These are phyloP conservation scores for Drosophila equinoxialis DNA, from an alignment of 1,140 invertebrate species.

Conservation along the genomic window DNA sequence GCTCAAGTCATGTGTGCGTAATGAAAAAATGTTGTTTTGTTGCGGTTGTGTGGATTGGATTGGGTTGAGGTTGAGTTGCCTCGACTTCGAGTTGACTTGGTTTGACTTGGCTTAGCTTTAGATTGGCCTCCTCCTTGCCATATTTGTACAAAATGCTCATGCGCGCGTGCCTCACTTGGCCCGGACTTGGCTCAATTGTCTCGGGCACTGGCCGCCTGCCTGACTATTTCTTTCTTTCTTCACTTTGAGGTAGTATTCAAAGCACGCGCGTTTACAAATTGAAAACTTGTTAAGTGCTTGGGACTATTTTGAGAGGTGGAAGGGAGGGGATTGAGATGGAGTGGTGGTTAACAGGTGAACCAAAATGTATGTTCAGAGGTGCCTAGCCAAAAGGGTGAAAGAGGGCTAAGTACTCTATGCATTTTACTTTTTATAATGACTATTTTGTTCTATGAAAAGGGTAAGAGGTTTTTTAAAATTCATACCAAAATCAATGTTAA, in stretches of 20 bases:
- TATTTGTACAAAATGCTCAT: slow-evolving; percentile 56
- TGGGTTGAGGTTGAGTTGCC: slow-evolving; percentile 10
- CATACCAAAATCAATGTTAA: too few relatives aligned
- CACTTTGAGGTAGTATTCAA: slow-evolving; percentile 63
- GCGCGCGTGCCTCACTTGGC: slow-evolving; percentile 62
- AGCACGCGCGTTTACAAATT: slow-evolving; percentile 80
- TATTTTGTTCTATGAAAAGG: too few relatives aligned
- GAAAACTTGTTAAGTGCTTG: slow-evolving; percentile 75
- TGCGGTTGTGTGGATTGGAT: slow-evolving; percentile 10
- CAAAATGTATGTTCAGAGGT: slow-evolving; percentile 20
- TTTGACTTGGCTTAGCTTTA: slow-evolving; percentile 31
- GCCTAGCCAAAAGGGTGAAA: not conserved
- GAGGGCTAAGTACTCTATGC: not conserved
- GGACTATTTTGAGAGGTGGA: slow-evolving; percentile 29
- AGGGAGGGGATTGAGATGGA: not conserved
- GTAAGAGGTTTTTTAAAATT: too few relatives aligned
- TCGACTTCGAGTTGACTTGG: slow-evolving; percentile 2
- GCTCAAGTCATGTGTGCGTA: slow-evolving; percentile 20
- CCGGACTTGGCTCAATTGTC: slow-evolving; percentile 57
- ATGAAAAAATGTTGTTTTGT: slow-evolving; percentile 21
- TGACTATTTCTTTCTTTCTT: slow-evolving; percentile 34
- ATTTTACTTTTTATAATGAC: too few relatives aligned
- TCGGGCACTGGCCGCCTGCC: not conserved
- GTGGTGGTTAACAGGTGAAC: slow-evolving; percentile 62
- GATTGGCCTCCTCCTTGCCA: slow-evolving; percentile 52